Conservation (phyloP, 2,888 invertebrate species). For the Alviniconcha strummeri region DNA sequence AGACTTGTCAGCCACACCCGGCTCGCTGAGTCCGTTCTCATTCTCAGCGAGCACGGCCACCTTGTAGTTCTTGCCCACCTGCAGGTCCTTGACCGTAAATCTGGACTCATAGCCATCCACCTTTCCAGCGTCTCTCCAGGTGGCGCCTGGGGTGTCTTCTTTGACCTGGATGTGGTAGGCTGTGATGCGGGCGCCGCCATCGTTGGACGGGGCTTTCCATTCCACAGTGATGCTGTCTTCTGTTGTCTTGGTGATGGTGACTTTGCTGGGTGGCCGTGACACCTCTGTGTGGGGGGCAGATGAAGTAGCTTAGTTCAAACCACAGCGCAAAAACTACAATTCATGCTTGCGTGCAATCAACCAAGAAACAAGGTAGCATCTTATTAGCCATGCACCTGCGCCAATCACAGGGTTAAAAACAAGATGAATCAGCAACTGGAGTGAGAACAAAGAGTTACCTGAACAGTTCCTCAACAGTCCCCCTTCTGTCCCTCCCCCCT, state of each 20-base stretch:
- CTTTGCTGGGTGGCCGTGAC: constrained; percentile 24
- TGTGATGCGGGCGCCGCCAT: constrained; percentile 66
- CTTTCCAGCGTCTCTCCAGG: constrained; percentile 57
- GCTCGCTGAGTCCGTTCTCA: constrained; percentile 64
- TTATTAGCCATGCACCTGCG: background rate
- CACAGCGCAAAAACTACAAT: no score
- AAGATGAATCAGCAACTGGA: no score
- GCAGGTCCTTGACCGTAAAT: constrained; percentile 51
- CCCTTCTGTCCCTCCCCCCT: no score
- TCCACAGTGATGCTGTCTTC: constrained; percentile 59
- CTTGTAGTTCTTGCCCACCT: constrained; percentile 65
- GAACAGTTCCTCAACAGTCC: no score
- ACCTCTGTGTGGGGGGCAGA: constrained; percentile 12
- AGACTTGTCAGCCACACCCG: constrained; percentile 53
- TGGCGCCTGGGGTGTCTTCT: constrained; percentile 56
- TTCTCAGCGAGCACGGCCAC: constrained; percentile 73
- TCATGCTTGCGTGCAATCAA: background rate
- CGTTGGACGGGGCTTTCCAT: constrained; percentile 72
- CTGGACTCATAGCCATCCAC: constrained; percentile 54
- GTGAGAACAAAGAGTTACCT: no score
- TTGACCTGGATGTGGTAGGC: constrained; percentile 55
- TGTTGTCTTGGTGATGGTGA: constrained; percentile 43
- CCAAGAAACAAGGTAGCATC: background rate
- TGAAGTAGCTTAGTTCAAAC: background rate
- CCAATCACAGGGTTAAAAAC: no score